Evolutionary conservation across 2,113 vertebrate species (phyloP), one percentile per base, ranked within the genome.

Genomic region (Pseudorectes ferrugineus): DNA sequence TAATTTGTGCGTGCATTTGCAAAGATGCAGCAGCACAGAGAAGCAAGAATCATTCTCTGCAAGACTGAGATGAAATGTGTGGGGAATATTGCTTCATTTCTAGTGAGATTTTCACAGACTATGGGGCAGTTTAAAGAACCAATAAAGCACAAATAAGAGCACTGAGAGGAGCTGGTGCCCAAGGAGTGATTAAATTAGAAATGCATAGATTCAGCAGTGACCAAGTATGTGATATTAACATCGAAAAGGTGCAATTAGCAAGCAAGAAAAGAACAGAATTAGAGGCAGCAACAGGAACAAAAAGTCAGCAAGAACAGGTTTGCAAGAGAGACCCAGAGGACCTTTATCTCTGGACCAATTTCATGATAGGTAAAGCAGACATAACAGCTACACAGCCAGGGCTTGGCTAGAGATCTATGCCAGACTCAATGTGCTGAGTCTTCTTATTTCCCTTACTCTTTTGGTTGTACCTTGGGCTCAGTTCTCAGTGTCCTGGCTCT

Each of bases 331-430:
- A 80, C 6, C 1, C 29, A 36, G 46, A 91, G 36, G 26, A n/a
- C 29, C 89, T 89, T 67, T 68, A 35, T n/a, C n/a, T 85, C 52
- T 91, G 49, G 25, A 52, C 21, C 12, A 23, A 12, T 72, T 26
- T 75, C 11, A 54, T 0, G 0, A 21, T 35, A 43, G 31, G 5
- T 63, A 1, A 59, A 66, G 86, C 13, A 78, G 61, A n/a, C 1
- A 9, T 36, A 65, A 85, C 24, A 67, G 36, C n/a, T 40, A 57
- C n/a, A 38, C 12, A 71, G 33, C 49, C 84, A 38, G 42, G 45
- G 57, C 45, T 68, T 79, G 62, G 36, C 48, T 57, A n/a, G 38
- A 74, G 43, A 40, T 46, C 25, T 20, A 17, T 51, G 38, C 14
- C 40, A 46, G 49, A 57, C 36, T 68, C 0, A 0, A 3, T 31